Evolutionary conservation across 2,797 vertebrate species (phyloP).

Genomic region (Garrulus glandarius): DNA sequence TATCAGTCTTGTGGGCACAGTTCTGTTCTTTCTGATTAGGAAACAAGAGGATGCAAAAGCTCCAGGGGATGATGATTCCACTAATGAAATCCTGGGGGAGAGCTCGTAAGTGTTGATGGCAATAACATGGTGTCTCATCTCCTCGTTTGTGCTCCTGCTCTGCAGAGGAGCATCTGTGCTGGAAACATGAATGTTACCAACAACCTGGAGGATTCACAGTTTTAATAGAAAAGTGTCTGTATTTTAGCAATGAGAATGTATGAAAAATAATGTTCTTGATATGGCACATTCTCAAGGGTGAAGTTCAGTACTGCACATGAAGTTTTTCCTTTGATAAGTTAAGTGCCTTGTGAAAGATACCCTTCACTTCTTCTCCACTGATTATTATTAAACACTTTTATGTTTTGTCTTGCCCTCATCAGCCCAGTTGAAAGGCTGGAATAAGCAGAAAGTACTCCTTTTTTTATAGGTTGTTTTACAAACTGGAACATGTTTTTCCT

Average conservation of each 20-base stretch:
- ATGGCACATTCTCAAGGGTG: neutral
- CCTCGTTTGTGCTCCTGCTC: neutral
- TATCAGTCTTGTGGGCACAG: conserved; percentile 93
- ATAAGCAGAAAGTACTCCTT: neutral
- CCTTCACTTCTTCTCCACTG: neutral
- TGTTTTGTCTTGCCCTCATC: neutral
- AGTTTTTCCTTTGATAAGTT: neutral
- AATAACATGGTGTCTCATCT: neutral
- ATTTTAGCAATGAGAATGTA: neutral
- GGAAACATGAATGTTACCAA: neutral
- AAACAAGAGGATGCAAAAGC: conserved; percentile 76
- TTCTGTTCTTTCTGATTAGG: conserved; percentile 95
- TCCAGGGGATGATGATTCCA: conserved; percentile 68
- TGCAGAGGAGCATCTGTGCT: neutral
- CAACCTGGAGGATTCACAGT: neutral
- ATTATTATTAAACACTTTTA: neutral
- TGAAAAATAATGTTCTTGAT: neutral
- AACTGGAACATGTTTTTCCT: neutral
- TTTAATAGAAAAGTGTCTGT: neutral
- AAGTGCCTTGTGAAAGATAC: neutral
- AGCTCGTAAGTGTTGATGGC: conserved; percentile 66
- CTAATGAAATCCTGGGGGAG: conserved; percentile 67
- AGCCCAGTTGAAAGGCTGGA: neutral
- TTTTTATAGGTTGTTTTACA: neutral
- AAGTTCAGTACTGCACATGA: neutral